phyloP scores from a whole-genome alignment of 1,140 invertebrate genomes.

The Laupala kohalensis region DNA sequence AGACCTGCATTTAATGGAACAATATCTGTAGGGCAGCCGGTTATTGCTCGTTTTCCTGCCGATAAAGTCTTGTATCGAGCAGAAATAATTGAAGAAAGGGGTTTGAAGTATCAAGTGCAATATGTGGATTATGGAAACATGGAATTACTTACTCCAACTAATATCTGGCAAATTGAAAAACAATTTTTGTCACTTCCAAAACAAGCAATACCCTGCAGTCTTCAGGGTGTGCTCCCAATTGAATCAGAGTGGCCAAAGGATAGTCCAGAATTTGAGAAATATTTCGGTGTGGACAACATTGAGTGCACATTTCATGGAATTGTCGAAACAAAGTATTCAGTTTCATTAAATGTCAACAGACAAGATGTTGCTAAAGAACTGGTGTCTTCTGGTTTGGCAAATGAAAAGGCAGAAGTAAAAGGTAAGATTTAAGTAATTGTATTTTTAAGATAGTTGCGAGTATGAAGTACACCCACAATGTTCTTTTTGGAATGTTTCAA shows the following conservation, averaged over 20 bases:
- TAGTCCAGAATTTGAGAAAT: constrained; percentile 31
- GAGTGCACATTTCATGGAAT: constrained; percentile 35
- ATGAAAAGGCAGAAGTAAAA: constrained; percentile 13
- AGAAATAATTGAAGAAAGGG: constrained; percentile 35
- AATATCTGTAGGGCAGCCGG: constrained; percentile 34
- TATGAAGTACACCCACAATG: neutral
- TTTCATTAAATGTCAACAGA: constrained; percentile 36
- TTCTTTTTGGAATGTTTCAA: neutral
- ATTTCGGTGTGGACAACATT: constrained; percentile 42
- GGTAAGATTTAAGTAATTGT: constrained; percentile 15
- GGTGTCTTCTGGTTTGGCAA: constrained; percentile 30
- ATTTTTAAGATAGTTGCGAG: neutral
- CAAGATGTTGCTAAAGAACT: constrained; percentile 28
- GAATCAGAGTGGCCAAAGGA: constrained; percentile 36
- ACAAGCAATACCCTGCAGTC: constrained; percentile 49
- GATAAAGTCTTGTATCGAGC: constrained; percentile 55
- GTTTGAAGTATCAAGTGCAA: constrained; percentile 48
- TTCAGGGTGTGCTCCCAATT: constrained; percentile 40
- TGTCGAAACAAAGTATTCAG: constrained; percentile 32
- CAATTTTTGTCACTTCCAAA: constrained; percentile 50
- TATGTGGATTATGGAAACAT: constrained; percentile 65
- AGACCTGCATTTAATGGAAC: constrained; percentile 28
- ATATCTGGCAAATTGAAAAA: constrained; percentile 51
- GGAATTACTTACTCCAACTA: constrained; percentile 37
- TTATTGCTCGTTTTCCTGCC: constrained; percentile 51